Base-by-base conservation (phyloP, 30 jellyfish, hydroid and myxozoan species). In the Phacellophora camtschatica region DNA sequence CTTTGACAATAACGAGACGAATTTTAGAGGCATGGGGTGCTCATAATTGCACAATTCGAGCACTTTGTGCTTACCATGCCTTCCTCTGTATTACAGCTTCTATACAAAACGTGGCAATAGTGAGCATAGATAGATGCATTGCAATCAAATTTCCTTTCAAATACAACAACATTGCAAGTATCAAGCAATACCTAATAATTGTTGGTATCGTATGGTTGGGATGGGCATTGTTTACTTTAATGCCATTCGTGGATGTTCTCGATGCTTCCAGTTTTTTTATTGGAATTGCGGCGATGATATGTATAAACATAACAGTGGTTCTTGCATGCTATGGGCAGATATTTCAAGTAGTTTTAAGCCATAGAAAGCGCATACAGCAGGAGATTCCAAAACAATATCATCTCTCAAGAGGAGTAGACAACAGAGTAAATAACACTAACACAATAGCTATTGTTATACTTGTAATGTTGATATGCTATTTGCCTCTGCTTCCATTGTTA, bases 51-150 rank as follows among this genome's bases (percentile, higher is more conserved):
- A 28, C 0, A n/a, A 45, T 66, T 6, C 91, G 91, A 6, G 76
- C 91, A n/a, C 58, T 80, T 20, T 80, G 91, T 48, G 91, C 91
- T n/a, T 80, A 64, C 49, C 61, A 80, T 20, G 91, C 91, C 24
- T 80, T 80, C 33, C 78, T 80, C 0, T 80, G 91, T 78, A 80
- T 80, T 39, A 66, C 75, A 0, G 84, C 58, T 9, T 80, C 91
- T 11, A 80, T 80, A 43, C 91, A 80, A 35, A 80, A 71, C 59
- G 72, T 80, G 6, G 84, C 91, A 6, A 71, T 80, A 37, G 81
- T 80, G 3, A 80, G 91, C 68, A 80, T 80, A 8, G 91, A 80
- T 32, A 55, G 91, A 32, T 80, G 91, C 67, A 25, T 80, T 2
- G 91, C 91, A 5, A 65, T 80, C 24, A 80, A 80, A 43, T 41